Base-by-base conservation (phyloP, 2,888 invertebrate genomes). In the Gordius sp. region DNA sequence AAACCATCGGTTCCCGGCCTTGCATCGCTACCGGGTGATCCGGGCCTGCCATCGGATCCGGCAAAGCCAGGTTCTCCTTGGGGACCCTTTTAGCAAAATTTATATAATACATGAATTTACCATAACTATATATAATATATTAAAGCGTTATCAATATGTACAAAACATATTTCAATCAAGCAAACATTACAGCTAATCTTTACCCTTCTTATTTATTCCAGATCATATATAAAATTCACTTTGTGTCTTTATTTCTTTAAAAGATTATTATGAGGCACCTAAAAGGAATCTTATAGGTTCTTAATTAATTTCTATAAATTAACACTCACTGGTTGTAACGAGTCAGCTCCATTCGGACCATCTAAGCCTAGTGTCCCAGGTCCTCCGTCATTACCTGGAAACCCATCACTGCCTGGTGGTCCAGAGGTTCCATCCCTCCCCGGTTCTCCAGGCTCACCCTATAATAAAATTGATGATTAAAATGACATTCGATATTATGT, bases 371-470 rank as follows among this genome's bases (percentile, higher is more conserved):
- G 18, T 2, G 18, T n/a, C 8, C 47, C 47, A 4, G 47, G 20
- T 4, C 4, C 4, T 4, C 47, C 47, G 20, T 47, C 47, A 8
- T 18, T n/a, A 8, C 58, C 58, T 2, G 58, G 24, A 2, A 18
- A 27, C 2, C 58, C 58, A 58, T 58, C 58, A 28, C 18, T 20
- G 26, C 58, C 58, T 18, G 55, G 28, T 33, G 27, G 33, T 26
- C 55, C 55, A 13, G 55, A n/a, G n/a, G 24, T 26, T 16, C 55
- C 55, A 18, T 47, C 47, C 23, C 47, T 20, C 8, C 47, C 47
- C 4, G 55, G 55, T 26, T 26, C 28, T 26, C 55, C 55, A 4
- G 27, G 55, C n/a, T 26, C 28, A 4, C 33, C 55, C 47, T 47
- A n/a, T n/a, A 47, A 20, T 8, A 47, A 47, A n/a, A n/a, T 47